Evolutionary conservation across 2,888 invertebrate species (phyloP).

Genomic region (Lithodes maja): DNA sequence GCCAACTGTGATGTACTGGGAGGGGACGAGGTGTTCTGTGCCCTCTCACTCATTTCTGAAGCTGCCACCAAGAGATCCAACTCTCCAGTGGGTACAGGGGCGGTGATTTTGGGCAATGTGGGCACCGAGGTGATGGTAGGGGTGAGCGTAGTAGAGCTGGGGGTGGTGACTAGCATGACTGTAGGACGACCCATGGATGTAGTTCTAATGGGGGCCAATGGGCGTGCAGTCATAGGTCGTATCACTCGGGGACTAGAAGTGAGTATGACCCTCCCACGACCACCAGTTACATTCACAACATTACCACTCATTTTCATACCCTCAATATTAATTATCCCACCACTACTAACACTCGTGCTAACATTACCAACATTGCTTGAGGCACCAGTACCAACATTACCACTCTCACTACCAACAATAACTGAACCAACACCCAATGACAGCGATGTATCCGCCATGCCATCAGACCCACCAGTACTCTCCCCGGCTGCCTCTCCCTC

Average conservation of each 20-base stretch:
- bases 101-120: neutral
- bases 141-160: constrained; percentile 15
- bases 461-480: neutral
- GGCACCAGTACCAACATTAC: neutral
- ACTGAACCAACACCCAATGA: constrained; percentile 42
- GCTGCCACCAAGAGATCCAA: constrained; percentile 56
- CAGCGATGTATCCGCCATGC: constrained; percentile 26
- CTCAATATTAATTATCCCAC: neutral
- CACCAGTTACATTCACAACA: neutral
- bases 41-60: constrained; percentile 62
- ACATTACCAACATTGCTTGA: neutral
- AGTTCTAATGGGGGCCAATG: constrained; percentile 2
- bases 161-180: constrained; percentile 41
- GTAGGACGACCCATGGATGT: constrained; percentile 28
- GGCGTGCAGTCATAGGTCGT: constrained; percentile 33
- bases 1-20: neutral
- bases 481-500: constrained; percentile 5
- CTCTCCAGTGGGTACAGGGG: constrained; percentile 49
- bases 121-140: neutral
- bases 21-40: constrained; percentile 5
- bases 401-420: constrained; percentile 39
- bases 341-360: neutral
- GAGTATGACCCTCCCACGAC: constrained; percentile 44
- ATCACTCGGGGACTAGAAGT: constrained; percentile 57
- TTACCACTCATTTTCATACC: constrained; percentile 5